A percentile compares a stretch with the other conserved stretches of the same genome.
Evolutionary conservation across 1,140 invertebrate genomes (phyloP).

Genomic region (Drosophila parabipectinata): DNA sequence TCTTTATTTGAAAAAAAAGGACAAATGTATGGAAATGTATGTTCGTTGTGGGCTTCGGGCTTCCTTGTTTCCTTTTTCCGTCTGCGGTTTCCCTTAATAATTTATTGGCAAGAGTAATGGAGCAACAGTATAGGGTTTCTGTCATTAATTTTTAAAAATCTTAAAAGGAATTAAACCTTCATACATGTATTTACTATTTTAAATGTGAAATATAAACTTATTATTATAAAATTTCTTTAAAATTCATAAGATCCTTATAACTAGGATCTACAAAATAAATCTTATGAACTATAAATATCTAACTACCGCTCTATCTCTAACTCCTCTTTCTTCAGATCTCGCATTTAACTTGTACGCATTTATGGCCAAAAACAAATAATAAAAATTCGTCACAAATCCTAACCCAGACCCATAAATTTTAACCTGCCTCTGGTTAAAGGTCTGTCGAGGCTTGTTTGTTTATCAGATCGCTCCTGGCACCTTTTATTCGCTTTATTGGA

Average conservation of each 20-base stretch:
- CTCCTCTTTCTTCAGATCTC: too few relatives aligned
- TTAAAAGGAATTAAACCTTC: neutral
- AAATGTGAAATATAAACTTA: too few relatives aligned
- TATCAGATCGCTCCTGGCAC: constrained; percentile 30
- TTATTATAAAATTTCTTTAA: too few relatives aligned
- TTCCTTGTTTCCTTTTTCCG: constrained; percentile 4
- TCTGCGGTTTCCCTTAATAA: constrained; percentile 10
- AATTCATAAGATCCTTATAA: too few relatives aligned
- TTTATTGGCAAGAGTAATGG: constrained; percentile 4
- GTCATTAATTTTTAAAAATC: neutral
- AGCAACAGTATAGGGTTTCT: constrained; percentile 8
- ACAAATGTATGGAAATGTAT: constrained; percentile 8
- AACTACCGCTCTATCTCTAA: too few relatives aligned
- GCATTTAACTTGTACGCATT: too few relatives aligned
- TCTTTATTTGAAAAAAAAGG: constrained; percentile 1
- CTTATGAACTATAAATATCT: too few relatives aligned
- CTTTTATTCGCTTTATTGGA: neutral
- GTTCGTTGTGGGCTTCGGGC: neutral
- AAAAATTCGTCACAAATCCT: constrained; percentile 6
- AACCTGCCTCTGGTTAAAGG: constrained; percentile 8
- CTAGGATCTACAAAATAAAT: too few relatives aligned
- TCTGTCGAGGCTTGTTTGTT: neutral
- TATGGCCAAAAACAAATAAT: neutral
- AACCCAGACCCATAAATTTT: constrained; percentile 9
- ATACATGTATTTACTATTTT: too few relatives aligned